Evolutionary conservation across 2,888 invertebrate species (phyloP).

Genomic region (Chymomyza caudatula): DNA sequence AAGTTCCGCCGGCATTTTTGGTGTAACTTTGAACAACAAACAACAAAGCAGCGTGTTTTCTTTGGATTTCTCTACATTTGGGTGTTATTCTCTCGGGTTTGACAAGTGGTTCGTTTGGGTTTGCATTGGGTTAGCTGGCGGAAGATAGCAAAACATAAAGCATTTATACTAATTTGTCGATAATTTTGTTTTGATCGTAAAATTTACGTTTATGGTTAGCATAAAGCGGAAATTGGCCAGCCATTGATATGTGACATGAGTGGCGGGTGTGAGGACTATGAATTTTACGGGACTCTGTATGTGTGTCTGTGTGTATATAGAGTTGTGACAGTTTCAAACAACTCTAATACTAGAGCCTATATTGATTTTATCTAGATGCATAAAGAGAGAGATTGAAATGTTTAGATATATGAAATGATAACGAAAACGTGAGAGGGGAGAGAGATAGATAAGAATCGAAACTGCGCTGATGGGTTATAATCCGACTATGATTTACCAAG

Average conservation of each 20-base stretch:
- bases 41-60: conserved; percentile 17
- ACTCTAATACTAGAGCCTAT: neutral
- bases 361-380: neutral
- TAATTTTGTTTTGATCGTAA: conserved; percentile 60
- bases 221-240: neutral
- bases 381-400: neutral
- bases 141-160: conserved; percentile 46
- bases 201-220: conserved; percentile 28
- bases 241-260: neutral
- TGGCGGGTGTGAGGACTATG: neutral
- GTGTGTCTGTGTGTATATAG: neutral
- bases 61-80: neutral
- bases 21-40: neutral
- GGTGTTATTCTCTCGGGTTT: conserved; percentile 50
- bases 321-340: neutral
- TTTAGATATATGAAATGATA: neutral
- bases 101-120: neutral
- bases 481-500: too few species aligned
- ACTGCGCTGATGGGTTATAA: too few species aligned
- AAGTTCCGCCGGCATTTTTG: neutral
- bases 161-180: conserved; percentile 68
- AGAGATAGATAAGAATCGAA: too few species aligned
- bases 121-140: conserved; percentile 29
- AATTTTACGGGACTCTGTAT: neutral
- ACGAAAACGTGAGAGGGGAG: neutral